A percentile compares a stretch with the other conserved stretches of the same genome.
Evolutionary conservation across 2,888 invertebrate species (phyloP).

Genomic region (Aspidapion aeneum): DNA sequence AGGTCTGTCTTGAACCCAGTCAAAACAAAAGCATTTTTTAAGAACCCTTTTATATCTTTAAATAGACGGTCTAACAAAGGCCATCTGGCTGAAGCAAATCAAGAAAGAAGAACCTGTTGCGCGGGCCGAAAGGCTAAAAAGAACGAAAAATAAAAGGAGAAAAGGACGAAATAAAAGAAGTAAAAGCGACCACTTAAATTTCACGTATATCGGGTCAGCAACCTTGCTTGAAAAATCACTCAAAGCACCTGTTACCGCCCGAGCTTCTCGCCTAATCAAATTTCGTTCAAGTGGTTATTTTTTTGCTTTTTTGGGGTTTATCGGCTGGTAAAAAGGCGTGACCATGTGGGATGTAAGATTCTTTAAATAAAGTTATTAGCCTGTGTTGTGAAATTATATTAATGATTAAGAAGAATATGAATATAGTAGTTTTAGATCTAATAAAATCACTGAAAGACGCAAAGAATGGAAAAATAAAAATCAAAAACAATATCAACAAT

Average conservation of each 20-base stretch:
- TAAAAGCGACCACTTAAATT: not conserved
- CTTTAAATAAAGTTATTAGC: too few relatives aligned
- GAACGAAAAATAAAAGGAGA: not conserved
- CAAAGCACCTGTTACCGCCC: not conserved
- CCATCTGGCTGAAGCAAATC: not conserved
- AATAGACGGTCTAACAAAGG: not conserved
- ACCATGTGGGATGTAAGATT: too few relatives aligned
- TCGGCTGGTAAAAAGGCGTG: not conserved
- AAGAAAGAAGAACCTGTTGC: not conserved
- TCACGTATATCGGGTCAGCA: not conserved
- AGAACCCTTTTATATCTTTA: not conserved
- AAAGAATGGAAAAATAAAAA: too few relatives aligned
- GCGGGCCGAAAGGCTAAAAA: not conserved
- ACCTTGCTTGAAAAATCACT: not conserved
- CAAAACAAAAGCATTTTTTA: not conserved
- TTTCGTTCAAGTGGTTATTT: conserved; percentile 19
- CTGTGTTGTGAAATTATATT: too few relatives aligned
- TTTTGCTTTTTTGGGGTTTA: conserved; percentile 17
- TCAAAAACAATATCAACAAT: too few relatives aligned
- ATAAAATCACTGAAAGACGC: too few relatives aligned
- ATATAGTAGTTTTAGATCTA: too few relatives aligned
- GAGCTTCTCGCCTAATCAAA: conserved; percentile 18
- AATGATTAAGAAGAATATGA: too few relatives aligned
- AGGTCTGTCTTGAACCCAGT: too few relatives aligned
- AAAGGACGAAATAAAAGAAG: not conserved